These are phyloP conservation scores for Hermaeophaga mercurialis DNA, from an alignment of 2,888 invertebrate genomes.

Conservation along the genomic window DNA sequence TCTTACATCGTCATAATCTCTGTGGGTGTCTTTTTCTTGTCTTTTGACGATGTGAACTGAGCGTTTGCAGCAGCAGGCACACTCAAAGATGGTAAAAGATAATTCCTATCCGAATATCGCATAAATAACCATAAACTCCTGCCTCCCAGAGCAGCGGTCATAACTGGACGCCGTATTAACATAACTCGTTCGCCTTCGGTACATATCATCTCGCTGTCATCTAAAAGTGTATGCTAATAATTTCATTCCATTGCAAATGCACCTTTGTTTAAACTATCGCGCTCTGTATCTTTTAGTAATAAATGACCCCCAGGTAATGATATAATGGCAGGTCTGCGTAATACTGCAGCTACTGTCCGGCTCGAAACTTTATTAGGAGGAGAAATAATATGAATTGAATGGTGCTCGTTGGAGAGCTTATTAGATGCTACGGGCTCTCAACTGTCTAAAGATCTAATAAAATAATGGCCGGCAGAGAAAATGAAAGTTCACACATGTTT, in stretches of 20 bases:
- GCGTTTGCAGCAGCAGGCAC: constrained; percentile 25
- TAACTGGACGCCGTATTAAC: constrained; percentile 53
- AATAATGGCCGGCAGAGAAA: constrained; percentile 20
- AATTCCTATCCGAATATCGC: constrained; percentile 49
- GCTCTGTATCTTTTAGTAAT: constrained; percentile 45
- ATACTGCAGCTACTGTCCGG: constrained; percentile 43
- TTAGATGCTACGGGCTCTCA: constrained; percentile 32
- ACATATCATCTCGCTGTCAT: constrained; percentile 59
- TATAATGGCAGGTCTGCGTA: constrained; percentile 48
- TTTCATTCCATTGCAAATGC: constrained; percentile 56
- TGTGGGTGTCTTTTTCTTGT: constrained; percentile 36
- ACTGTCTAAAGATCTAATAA: constrained; percentile 23
- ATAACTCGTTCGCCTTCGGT: constrained; percentile 58
- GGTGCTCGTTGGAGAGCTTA: constrained; percentile 29
- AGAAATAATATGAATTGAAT: constrained; percentile 39
- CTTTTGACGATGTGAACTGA: constrained; percentile 29
- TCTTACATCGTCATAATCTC: constrained; percentile 37
- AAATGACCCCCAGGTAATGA: constrained; percentile 48
- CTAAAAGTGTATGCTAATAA: constrained; percentile 58
- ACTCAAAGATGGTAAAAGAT: constrained; percentile 35
- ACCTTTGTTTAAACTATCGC: constrained; percentile 54
- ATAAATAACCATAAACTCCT: constrained; percentile 56
- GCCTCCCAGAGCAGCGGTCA: constrained; percentile 53
- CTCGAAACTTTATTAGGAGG: constrained; percentile 33
- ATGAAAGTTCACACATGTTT: constrained; percentile 32